These are phyloP conservation scores for Nemurella pictetii DNA, from an alignment of 2,888 invertebrate genomes.

Conservation along the genomic window DNA sequence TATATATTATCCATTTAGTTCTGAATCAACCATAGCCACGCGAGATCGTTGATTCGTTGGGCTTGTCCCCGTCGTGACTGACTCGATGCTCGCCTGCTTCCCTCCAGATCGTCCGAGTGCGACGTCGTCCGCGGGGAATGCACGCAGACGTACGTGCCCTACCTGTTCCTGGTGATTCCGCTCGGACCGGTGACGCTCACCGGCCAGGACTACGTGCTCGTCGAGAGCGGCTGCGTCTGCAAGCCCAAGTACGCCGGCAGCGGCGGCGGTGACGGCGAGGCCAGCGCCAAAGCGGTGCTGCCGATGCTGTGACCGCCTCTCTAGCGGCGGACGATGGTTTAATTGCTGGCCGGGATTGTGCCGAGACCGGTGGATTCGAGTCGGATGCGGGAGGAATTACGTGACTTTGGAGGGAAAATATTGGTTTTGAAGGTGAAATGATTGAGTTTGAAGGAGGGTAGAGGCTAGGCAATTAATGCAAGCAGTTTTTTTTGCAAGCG, in stretches of 20 bases:
- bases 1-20: too few species aligned
- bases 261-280: conserved; percentile 8
- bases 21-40: too few species aligned
- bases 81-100: too few species aligned
- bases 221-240: conserved; percentile 93
- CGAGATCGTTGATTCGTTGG: too few species aligned
- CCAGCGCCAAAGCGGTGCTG: conserved; percentile 35
- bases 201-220: conserved; percentile 92
- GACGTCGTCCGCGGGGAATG: conserved; percentile 87
- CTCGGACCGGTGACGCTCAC: conserved; percentile 87
- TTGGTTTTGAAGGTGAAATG: too few species aligned
- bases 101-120: conserved; percentile 78
- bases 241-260: conserved; percentile 59
- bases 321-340: too few species aligned
- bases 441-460: too few species aligned
- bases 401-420: too few species aligned
- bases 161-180: conserved; percentile 87
- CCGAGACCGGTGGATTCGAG: neutral
- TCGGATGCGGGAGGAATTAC: too few species aligned
- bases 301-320: conserved; percentile 31
- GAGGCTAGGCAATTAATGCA: too few species aligned
- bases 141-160: conserved; percentile 90
- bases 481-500: too few species aligned
- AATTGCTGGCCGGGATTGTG: neutral
- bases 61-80: too few species aligned